Conservation (phyloP, 1,140 invertebrate genomes). For the Mycetomoellerius zeteki region DNA sequence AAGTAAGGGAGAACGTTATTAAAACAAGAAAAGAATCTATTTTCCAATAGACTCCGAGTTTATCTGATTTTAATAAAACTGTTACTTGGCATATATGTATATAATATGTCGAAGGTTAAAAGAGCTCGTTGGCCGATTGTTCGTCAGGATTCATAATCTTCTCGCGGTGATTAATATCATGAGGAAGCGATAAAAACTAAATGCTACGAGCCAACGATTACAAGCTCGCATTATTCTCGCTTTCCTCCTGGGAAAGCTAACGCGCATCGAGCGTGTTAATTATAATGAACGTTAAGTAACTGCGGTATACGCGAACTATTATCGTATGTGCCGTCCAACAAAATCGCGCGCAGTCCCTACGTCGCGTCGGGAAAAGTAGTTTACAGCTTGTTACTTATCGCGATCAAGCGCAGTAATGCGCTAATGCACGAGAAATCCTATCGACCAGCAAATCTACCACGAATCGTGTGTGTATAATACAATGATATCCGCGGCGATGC, state of each 20-base stretch:
- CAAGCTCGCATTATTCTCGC: conserved; percentile 85
- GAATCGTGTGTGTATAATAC: conserved; percentile 65
- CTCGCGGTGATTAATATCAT: conserved; percentile 59
- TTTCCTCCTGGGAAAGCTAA: conserved; percentile 86
- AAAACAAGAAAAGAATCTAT: neutral
- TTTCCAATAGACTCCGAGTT: neutral
- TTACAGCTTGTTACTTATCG: conserved; percentile 77
- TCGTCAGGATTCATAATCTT: conserved; percentile 61
- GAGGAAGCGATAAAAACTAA: conserved; percentile 77
- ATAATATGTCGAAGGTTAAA: conserved; percentile 18
- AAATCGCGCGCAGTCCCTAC: conserved; percentile 71
- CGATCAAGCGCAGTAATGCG: conserved; percentile 71
- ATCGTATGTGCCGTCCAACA: conserved; percentile 72
- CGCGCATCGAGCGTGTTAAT: conserved; percentile 84
- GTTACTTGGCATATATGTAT: neutral
- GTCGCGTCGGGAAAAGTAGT: conserved; percentile 73
- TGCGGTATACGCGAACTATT: conserved; percentile 67
- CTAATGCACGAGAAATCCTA: conserved; percentile 73
- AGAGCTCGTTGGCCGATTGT: conserved; percentile 23
- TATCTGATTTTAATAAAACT: neutral
- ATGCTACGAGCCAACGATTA: conserved; percentile 81
- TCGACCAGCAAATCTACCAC: conserved; percentile 74
- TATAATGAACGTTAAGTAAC: conserved; percentile 86
- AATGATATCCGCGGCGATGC: conserved; percentile 63
- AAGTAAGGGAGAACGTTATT: neutral